phyloP scores from a whole-genome alignment of 2,113 vertebrate genomes.

The Boleophthalmus pectinirostris region DNA sequence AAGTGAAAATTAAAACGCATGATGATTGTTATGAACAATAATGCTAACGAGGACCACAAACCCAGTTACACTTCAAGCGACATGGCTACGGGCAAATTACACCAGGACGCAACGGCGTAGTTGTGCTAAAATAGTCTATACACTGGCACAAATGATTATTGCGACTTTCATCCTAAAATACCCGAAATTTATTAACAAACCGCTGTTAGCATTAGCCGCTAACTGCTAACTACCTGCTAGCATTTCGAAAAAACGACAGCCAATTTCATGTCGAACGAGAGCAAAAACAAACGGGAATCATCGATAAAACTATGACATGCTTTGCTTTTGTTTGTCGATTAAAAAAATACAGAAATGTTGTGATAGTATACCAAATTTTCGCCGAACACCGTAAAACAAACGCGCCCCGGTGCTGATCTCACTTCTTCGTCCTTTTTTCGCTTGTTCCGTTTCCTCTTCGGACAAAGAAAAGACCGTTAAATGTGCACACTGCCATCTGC shows the following conservation, averaged over 20 bases:
- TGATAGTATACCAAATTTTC: neutral
- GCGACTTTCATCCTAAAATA: neutral
- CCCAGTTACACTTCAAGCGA: accelerated
- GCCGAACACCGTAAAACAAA: neutral
- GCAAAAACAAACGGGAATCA: neutral
- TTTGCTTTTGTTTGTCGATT: neutral
- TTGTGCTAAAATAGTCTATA: neutral
- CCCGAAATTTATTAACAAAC: neutral
- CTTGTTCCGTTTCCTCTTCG: neutral
- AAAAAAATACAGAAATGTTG: neutral
- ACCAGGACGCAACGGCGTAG: too few relatives aligned
- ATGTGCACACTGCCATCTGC: neutral
- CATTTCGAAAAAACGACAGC: neutral
- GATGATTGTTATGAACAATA: too few relatives aligned
- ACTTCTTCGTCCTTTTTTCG: neutral
- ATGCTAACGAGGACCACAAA: too few relatives aligned
- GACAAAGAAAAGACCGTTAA: neutral
- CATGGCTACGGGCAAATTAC: neutral
- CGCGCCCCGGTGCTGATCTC: neutral
- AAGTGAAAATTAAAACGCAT: too few relatives aligned
- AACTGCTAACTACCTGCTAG: neutral
- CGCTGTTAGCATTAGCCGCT: constrained; percentile 1
- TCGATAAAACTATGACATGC: neutral
- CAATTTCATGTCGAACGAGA: neutral
- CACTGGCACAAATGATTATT: neutral